Evolutionary conservation across 2,113 vertebrate species (phyloP), one percentile per base, ranked within the genome.

Genomic region (Xiphias gladius): DNA sequence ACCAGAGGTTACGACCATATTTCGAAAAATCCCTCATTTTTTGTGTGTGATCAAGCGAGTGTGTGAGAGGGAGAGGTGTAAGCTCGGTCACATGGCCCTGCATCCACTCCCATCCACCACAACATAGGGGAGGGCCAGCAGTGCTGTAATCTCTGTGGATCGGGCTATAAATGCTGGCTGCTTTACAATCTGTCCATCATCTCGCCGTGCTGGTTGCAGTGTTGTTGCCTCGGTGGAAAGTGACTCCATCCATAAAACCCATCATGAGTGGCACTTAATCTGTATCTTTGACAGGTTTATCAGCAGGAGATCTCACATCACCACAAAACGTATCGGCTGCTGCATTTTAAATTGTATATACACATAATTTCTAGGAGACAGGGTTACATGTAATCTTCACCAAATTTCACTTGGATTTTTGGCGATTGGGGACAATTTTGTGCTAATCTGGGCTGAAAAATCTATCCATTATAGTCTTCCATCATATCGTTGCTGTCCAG

Each of bases 21-120:
- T 71, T 46, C 48, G 67, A 74, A 77, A 63, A 65, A 76, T 50
- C 16, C 11, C 22, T 55, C 14, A 19, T 7, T 64, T 83, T n/a
- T 73, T 43, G 59, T 75, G 26, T 66, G 16, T 20, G 54, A 35
- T 68, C 2, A 24, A 58, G 14, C 73, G 20, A 46, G 62, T 68
- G 24, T 78, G 17, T 55, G 62, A 63, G 24, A 73, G 62, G 83
- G 46, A 52, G 77, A 80, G 35, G 65, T 64, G 72, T 63, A 68
- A 80, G 58, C 71, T 75, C 64, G 83, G 83, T 89, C 86, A 92
- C 83, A 68, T 79, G 73, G 68, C 61, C 81, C 41, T 78, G 73
- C 86, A 76, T 79, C 86, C 76, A 69, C 70, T 72, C 74, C 19
- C 68, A 80, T 78, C 73, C 52, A 83, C 83, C 80, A 74, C 30